Conservation (phyloP, 2,888 invertebrate species). For the Sylvicola cinctus region DNA sequence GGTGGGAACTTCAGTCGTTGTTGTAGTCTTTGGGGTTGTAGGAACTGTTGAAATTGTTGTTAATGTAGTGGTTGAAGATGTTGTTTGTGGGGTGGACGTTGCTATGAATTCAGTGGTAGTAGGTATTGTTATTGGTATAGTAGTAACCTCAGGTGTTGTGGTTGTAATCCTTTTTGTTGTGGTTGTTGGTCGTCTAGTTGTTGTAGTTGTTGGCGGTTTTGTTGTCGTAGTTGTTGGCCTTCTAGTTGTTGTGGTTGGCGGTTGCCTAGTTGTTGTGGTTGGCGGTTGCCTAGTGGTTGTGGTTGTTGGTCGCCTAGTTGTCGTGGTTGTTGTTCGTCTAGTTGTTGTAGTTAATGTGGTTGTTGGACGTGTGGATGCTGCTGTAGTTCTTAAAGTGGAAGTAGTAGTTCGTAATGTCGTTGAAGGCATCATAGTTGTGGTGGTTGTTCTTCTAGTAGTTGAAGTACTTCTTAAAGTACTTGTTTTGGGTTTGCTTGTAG, state of each 20-base stretch:
- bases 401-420: slow-evolving; percentile 25
- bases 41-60: too few species aligned
- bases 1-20: not conserved
- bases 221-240: slow-evolving; percentile 1
- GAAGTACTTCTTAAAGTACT: slow-evolving; percentile 26
- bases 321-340: not conserved
- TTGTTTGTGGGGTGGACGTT: not conserved
- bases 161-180: too few species aligned
- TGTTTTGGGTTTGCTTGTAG: slow-evolving; percentile 14
- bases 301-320: not conserved
- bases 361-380: not conserved
- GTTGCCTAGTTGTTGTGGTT: slow-evolving; percentile 19
- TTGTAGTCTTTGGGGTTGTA: not conserved
- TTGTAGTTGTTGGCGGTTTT: slow-evolving; percentile 6
- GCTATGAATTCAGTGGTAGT: slow-evolving; percentile 5
- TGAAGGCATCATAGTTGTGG: slow-evolving; percentile 18
- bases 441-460: slow-evolving; percentile 27
- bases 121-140: too few species aligned
- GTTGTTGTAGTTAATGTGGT: not conserved
- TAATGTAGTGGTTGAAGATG: not conserved
- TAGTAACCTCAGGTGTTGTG: too few species aligned
- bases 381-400: slow-evolving; percentile 22
- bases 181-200: slow-evolving; percentile 9
- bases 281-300: not conserved
- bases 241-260: slow-evolving; percentile 1